Evolutionary conservation across 2,888 invertebrate species (phyloP).

Genomic region (Tuberolachnus salignus): DNA sequence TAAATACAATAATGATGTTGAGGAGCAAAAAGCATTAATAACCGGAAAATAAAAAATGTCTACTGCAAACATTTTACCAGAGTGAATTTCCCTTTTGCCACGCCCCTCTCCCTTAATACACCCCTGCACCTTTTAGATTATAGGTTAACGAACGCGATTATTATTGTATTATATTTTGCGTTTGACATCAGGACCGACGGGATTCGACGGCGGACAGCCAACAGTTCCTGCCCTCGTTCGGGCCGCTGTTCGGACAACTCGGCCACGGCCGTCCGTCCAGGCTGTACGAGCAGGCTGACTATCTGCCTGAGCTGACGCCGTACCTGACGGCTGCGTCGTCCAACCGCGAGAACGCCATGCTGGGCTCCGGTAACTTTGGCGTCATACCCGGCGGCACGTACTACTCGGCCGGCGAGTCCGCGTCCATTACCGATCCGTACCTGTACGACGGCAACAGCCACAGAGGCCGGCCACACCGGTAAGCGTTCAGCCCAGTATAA

Average conservation of each 20-base stretch:
- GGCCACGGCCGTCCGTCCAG: slow-evolving; percentile 68
- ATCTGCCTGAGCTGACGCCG: slow-evolving; percentile 34
- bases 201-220: slow-evolving; percentile 59
- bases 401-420: slow-evolving; percentile 66
- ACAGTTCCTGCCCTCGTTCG: slow-evolving; percentile 77
- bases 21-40: too few relatives aligned
- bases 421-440: slow-evolving; percentile 42
- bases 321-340: slow-evolving; percentile 54
- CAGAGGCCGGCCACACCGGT: slow-evolving; percentile 67
- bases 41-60: too few relatives aligned
- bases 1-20: too few relatives aligned
- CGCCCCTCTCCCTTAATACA: too few relatives aligned
- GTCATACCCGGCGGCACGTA: slow-evolving; percentile 87
- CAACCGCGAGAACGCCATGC: slow-evolving; percentile 66
- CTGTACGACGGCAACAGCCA: slow-evolving; percentile 70
- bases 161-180: too few relatives aligned
- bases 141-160: too few relatives aligned
- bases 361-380: slow-evolving; percentile 86
- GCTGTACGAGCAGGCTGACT: slow-evolving; percentile 44
- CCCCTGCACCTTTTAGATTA: too few relatives aligned
- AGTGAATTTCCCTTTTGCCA: too few relatives aligned
- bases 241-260: slow-evolving; percentile 70
- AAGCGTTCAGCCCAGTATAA: neutral
- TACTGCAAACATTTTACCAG: too few relatives aligned
- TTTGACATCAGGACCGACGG: neutral